A percentile compares a stretch with the other conserved stretches of the same genome.
These are phyloP conservation scores for Coelopa frigida DNA, from an alignment of 1,140 invertebrate genomes.

Conservation along the genomic window DNA sequence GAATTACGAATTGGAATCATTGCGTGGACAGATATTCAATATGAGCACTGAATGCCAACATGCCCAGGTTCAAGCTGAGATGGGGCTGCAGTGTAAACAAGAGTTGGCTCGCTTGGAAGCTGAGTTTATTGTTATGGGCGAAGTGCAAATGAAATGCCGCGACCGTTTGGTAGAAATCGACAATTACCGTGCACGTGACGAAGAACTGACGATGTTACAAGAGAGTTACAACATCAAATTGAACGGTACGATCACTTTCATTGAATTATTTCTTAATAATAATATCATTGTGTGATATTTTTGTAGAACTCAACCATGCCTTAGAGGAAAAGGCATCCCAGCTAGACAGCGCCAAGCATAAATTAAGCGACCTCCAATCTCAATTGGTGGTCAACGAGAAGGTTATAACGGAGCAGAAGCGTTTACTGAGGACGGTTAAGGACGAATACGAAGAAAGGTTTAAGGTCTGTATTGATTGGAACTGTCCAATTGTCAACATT, in stretches of 20 bases:
- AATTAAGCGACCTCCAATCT: conserved; percentile 49
- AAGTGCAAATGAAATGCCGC: conserved; percentile 47
- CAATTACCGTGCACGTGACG: conserved; percentile 36
- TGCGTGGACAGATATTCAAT: conserved; percentile 36
- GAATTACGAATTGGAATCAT: conserved; percentile 29
- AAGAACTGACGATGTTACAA: conserved; percentile 43
- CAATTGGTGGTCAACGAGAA: conserved; percentile 47
- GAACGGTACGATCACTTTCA: conserved; percentile 24
- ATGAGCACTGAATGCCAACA: conserved; percentile 40
- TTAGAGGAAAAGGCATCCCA: conserved; percentile 43
- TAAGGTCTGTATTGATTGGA: conserved; percentile 35
- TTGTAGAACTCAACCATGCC: conserved; percentile 37
- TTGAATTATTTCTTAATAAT: background rate
- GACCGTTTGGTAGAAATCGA: conserved; percentile 46
- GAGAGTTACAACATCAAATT: conserved; percentile 47
- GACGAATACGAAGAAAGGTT: conserved; percentile 50
- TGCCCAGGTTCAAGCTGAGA: conserved; percentile 34
- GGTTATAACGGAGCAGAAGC: conserved; percentile 48
- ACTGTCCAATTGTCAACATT: background rate
- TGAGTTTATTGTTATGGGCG: conserved; percentile 43
- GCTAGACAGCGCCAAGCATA: conserved; percentile 47
- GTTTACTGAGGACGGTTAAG: conserved; percentile 47
- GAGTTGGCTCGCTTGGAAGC: conserved; percentile 34
- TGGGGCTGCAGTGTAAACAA: conserved; percentile 37
- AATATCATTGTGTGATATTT: background rate